phyloP scores from a whole-genome alignment of 2,888 invertebrate species.

The Apocheima hispidaria region DNA sequence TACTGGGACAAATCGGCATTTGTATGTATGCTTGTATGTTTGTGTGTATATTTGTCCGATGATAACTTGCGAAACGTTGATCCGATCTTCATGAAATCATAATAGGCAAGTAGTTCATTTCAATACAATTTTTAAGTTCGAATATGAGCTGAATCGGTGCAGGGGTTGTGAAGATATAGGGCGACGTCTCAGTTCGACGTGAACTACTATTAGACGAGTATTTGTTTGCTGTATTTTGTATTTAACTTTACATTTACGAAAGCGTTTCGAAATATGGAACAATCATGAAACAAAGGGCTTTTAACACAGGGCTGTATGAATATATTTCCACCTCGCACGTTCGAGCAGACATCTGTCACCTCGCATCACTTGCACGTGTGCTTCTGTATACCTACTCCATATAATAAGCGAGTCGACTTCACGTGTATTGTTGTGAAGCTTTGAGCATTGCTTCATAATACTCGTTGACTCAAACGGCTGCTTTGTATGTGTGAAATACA shows the following conservation, averaged over 20 bases:
- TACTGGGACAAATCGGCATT: too few relatives aligned
- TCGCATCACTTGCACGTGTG: slow-evolving; percentile 44
- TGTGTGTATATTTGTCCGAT: too few relatives aligned
- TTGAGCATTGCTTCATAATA: slow-evolving; percentile 18
- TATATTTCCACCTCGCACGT: slow-evolving; percentile 30
- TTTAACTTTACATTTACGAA: slow-evolving; percentile 2
- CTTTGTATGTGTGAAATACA: slow-evolving; percentile 13
- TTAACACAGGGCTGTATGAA: slow-evolving; percentile 22
- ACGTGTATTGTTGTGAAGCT: not conserved
- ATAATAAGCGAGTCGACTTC: slow-evolving; percentile 18
- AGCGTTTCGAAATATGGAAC: slow-evolving; percentile 12
- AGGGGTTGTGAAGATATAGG: too few relatives aligned
- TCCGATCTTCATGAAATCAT: too few relatives aligned
- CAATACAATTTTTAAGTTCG: too few relatives aligned
- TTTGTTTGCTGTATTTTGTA: not conserved
- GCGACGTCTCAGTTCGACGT: too few relatives aligned
- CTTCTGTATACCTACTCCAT: slow-evolving; percentile 17
- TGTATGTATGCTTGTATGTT: too few relatives aligned
- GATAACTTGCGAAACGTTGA: too few relatives aligned
- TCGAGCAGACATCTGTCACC: slow-evolving; percentile 44
- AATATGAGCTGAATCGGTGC: too few relatives aligned
- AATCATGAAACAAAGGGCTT: slow-evolving; percentile 18
- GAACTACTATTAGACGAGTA: too few relatives aligned
- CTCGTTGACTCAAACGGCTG: not conserved
- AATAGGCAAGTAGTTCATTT: too few relatives aligned